Evolutionary conservation across 2,888 invertebrate species (phyloP), one percentile per base, ranked within the genome.

Genomic region (Hanleya hanleyi): DNA sequence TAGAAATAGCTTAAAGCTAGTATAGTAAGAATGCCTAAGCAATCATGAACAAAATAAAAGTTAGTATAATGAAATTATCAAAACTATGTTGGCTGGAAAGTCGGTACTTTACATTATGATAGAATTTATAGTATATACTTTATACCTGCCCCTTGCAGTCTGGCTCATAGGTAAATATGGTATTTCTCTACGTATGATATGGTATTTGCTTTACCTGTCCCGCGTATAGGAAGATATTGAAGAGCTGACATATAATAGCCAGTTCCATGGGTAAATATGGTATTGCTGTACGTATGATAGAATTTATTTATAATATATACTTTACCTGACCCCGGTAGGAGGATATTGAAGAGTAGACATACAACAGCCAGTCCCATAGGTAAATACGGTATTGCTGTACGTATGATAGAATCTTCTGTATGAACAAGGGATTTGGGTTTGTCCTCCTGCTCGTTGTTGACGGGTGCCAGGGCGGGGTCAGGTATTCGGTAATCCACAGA

Each of bases 321-420:
- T n/a, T 89, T 91, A 95, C 96, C 96, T 83, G 94, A 91, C 72
- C 96, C 96, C 0, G 96, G 96, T 67, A 95, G 89, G 76, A 96
- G 87, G 76, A 95, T 92, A 89, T 96, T 96, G 91, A 95, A 94
- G 33, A 96, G 89, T 69, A 97, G 93, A 88, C 97, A 98, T 88
- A 96, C 93, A 93, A 96, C 95, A 7, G 98, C 97, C 68, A 97
- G 92, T 67, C 94, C 94, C 9, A 95, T 92, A 0, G 98, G 97
- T 87, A 98, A 92, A 77, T 96, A 95, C 0, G 98, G 98, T 80
- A 98, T 96, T 37, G 97, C 97, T 33, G 95, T 96, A 81, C 95
- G 95, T 94, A 98, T 97, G 87, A 95, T 93, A 1, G 97, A 96
- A 41, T 92, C 91, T 32, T 87, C 79, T 38, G 82, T 83, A 41